Percentiles rank a stretch among this genome's conserved stretches.
These are phyloP conservation scores for Oreochromis tanganicae DNA, from an alignment of 2,113 vertebrate species.

Conservation along the genomic window DNA sequence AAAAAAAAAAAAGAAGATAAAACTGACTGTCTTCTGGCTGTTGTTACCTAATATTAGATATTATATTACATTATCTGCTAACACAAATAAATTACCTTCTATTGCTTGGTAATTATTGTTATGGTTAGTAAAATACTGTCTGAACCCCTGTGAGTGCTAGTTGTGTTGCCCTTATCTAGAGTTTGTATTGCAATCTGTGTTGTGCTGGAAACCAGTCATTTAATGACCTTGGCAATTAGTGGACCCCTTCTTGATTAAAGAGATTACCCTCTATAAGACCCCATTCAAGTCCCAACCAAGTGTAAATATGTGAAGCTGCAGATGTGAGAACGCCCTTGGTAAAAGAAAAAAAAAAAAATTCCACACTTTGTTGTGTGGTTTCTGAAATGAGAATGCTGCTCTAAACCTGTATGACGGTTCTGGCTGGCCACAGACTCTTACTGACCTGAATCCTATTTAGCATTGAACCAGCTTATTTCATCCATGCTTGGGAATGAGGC, in stretches of 20 bases:
- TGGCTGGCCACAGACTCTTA: constrained; percentile 33
- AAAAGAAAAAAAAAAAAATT: not conserved
- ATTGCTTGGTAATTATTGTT: not conserved
- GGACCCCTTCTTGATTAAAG: not conserved
- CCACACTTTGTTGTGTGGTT: not conserved
- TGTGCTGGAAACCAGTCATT: not conserved
- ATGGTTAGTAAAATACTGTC: not conserved
- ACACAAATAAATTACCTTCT: not conserved
- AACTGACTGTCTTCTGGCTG: not conserved
- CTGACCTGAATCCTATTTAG: constrained; percentile 39
- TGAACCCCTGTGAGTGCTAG: not conserved
- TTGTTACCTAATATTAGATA: not conserved
- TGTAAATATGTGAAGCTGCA: not conserved
- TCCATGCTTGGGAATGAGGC: constrained; percentile 2
- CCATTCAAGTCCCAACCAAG: not conserved
- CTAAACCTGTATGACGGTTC: constrained; percentile 21
- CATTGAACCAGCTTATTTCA: constrained; percentile 13
- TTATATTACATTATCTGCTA: not conserved
- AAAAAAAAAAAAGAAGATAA: not conserved
- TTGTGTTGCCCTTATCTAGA: not conserved
- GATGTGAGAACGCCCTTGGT: not conserved
- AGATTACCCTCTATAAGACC: not conserved
- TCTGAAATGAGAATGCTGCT: not conserved
- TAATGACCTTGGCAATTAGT: not conserved
- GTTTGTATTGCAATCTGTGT: not conserved